These are phyloP conservation scores for Leptosomus discolor DNA, from an alignment of 2,113 vertebrate species.

Conservation along the genomic window DNA sequence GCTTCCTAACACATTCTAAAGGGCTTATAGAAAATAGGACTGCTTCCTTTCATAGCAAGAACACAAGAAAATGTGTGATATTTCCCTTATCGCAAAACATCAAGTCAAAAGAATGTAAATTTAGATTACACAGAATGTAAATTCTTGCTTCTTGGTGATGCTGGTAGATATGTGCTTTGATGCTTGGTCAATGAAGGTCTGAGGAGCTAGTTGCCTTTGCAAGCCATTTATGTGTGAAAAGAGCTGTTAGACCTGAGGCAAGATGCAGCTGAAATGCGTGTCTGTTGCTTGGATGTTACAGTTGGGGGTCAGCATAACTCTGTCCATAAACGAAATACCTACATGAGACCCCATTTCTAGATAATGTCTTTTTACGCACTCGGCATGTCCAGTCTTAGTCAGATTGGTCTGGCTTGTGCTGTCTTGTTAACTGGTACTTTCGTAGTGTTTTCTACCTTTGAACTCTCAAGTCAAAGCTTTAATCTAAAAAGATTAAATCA, in stretches of 20 bases:
- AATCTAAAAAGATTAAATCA: neutral
- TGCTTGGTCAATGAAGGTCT: neutral
- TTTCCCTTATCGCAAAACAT: neutral
- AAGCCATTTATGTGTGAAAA: fast-evolving
- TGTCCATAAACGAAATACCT: neutral
- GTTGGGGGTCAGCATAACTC: neutral
- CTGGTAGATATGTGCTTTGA: neutral
- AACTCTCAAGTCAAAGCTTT: neutral
- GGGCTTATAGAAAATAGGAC: neutral
- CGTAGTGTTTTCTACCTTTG: neutral
- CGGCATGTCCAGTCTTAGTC: neutral
- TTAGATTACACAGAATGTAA: neutral
- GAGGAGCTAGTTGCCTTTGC: neutral
- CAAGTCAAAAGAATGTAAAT: neutral
- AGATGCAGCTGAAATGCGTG: neutral
- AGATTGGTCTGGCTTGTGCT: neutral
- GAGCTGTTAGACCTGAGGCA: neutral
- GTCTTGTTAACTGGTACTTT: neutral
- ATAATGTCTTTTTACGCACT: neutral
- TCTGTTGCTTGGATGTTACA: neutral
- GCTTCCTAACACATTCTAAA: neutral
- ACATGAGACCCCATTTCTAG: neutral
- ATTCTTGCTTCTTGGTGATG: neutral
- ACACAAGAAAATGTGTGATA: neutral
- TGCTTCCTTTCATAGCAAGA: neutral